Evolutionary conservation across 2,888 invertebrate genomes (phyloP).

Genomic region (Diplazon laetatorius): DNA sequence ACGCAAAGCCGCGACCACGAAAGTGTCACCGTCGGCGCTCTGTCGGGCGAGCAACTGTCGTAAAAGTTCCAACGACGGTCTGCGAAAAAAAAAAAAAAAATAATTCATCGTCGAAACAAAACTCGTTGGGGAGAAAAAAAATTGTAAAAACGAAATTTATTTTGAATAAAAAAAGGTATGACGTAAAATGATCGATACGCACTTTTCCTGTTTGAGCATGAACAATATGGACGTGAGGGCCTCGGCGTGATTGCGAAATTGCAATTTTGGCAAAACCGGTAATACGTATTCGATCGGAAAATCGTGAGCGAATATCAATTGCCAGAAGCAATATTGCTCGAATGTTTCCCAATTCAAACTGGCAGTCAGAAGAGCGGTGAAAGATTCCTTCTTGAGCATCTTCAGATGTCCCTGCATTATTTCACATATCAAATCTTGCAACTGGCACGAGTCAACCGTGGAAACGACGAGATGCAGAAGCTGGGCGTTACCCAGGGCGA

Average conservation of each 20-base stretch:
- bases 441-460: slow-evolving; percentile 93
- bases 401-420: slow-evolving; percentile 94
- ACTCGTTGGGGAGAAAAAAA: background rate
- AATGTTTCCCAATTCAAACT: slow-evolving; percentile 98
- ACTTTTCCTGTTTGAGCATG: slow-evolving; percentile 95
- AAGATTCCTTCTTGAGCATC: slow-evolving; percentile 91
- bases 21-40: slow-evolving; percentile 90
- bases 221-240: slow-evolving; percentile 95
- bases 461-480: slow-evolving; percentile 95
- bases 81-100: slow-evolving; percentile 74
- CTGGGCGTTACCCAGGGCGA: slow-evolving; percentile 93
- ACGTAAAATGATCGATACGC: slow-evolving; percentile 74
- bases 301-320: slow-evolving; percentile 96
- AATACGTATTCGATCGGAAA: slow-evolving; percentile 95
- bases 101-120: background rate
- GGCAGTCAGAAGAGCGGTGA: slow-evolving; percentile 89
- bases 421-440: slow-evolving; percentile 95
- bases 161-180: too few relatives aligned
- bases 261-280: slow-evolving; percentile 90
- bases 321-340: slow-evolving; percentile 99
- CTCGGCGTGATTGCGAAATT: slow-evolving; percentile 94
- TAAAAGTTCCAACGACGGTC: slow-evolving; percentile 93
- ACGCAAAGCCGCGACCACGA: slow-evolving; percentile 95
- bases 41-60: slow-evolving; percentile 91
- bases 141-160: background rate